Percentiles rank a stretch among this genome's conserved stretches.
Evolutionary conservation across 2,113 vertebrate species (phyloP).

Genomic region (Paradoxurus hermaphroditus): DNA sequence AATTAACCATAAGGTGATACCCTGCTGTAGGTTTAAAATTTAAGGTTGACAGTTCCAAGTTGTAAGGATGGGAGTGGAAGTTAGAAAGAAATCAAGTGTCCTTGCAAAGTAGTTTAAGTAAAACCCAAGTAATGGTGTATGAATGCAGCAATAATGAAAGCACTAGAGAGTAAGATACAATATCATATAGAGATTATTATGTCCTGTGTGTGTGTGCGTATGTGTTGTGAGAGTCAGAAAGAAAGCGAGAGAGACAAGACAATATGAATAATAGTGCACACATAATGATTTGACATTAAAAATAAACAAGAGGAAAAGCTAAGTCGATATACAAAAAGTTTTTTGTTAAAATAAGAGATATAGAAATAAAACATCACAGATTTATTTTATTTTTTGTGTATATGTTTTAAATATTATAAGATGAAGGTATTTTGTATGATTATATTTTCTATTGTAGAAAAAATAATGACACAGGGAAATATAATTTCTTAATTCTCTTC

Average conservation of each 20-base stretch:
- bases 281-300: not conserved
- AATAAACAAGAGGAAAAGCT: not conserved
- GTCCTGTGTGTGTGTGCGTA: too few species aligned
- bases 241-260: not conserved
- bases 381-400: not conserved
- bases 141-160: not conserved
- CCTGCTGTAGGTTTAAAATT: not conserved
- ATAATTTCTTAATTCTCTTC: not conserved
- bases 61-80: not conserved
- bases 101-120: not conserved
- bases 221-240: not conserved
- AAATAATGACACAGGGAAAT: not conserved
- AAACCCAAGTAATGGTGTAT: not conserved
- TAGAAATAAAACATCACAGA: not conserved
- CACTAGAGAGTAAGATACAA: not conserved
- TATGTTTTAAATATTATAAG: not conserved
- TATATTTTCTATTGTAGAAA: not conserved
- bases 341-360: not conserved
- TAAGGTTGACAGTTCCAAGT: not conserved
- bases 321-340: not conserved
- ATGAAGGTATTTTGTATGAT: not conserved
- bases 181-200: not conserved
- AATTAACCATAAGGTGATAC: not conserved
- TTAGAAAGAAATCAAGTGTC: not conserved
- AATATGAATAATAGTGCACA: not conserved